Conservation (phyloP, 1,140 invertebrate species). For the Bombus superbus region DNA sequence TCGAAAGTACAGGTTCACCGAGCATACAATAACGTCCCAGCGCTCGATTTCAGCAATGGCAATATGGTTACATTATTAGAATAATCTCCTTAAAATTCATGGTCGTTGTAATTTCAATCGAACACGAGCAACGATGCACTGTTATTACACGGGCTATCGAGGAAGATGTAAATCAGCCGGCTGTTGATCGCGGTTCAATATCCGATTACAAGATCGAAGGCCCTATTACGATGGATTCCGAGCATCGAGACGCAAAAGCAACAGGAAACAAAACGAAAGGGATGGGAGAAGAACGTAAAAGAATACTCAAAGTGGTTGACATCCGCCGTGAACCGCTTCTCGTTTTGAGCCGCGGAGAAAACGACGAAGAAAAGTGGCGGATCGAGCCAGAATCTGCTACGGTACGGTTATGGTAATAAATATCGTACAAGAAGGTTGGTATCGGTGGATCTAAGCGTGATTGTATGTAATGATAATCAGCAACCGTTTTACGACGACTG, state of each 20-base stretch:
- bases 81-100: constrained; percentile 29
- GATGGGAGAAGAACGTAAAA: too few relatives aligned
- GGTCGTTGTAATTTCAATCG: constrained; percentile 1
- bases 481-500: constrained; percentile 62
- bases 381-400: neutral
- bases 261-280: neutral
- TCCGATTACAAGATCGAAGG: constrained; percentile 24
- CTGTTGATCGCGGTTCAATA: neutral
- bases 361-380: neutral
- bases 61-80: constrained; percentile 13
- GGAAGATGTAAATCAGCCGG: neutral
- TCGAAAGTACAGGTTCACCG: neutral
- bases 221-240: constrained; percentile 4
- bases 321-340: neutral
- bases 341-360: neutral
- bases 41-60: neutral
- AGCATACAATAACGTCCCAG: neutral
- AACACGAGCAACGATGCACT: neutral
- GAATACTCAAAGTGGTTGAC: neutral
- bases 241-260: neutral
- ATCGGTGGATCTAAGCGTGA: constrained; percentile 64
- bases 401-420: constrained; percentile 57
- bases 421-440: constrained; percentile 48
- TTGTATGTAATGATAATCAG: constrained; percentile 73
- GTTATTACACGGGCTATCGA: neutral